These are phyloP conservation scores for Drosophila sp. DNA, from an alignment of 1,140 invertebrate genomes.

Conservation along the genomic window DNA sequence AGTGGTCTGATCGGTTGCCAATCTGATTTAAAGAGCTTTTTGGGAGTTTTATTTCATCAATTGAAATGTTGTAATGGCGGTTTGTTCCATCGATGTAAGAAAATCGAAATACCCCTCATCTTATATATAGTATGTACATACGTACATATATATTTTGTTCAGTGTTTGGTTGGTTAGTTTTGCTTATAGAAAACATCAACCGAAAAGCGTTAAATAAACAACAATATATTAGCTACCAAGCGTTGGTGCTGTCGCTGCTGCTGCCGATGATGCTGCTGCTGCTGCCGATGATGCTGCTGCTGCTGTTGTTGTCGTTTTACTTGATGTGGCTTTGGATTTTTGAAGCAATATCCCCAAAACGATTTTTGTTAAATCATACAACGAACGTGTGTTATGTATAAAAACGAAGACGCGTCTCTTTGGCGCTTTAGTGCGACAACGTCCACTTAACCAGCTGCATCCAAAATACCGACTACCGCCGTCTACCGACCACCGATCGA, in stretches of 20 bases:
- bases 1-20: not conserved
- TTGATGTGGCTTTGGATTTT: constrained; percentile 74
- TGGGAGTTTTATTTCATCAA: not conserved
- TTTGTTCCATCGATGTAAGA: constrained; percentile 12
- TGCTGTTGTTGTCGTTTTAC: constrained; percentile 58
- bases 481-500: constrained; percentile 3
- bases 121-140: not conserved
- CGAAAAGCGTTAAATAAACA: constrained; percentile 57
- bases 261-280: constrained; percentile 7
- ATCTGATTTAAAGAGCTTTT: not conserved
- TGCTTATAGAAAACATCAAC: constrained; percentile 48
- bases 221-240: constrained; percentile 50
- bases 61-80: not conserved
- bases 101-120: constrained; percentile 19
- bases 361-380: constrained; percentile 78
- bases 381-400: constrained; percentile 73
- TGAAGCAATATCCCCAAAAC: constrained; percentile 72
- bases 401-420: constrained; percentile 77
- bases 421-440: constrained; percentile 70
- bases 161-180: constrained; percentile 26
- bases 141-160: constrained; percentile 14
- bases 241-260: constrained; percentile 36
- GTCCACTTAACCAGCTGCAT: constrained; percentile 72
- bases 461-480: constrained; percentile 26
- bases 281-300: constrained; percentile 20